Percentiles rank a stretch among this genome's conserved stretches.
phyloP scores from a whole-genome alignment of 2,888 invertebrate species.

The Drosophila nr. perissopoda region DNA sequence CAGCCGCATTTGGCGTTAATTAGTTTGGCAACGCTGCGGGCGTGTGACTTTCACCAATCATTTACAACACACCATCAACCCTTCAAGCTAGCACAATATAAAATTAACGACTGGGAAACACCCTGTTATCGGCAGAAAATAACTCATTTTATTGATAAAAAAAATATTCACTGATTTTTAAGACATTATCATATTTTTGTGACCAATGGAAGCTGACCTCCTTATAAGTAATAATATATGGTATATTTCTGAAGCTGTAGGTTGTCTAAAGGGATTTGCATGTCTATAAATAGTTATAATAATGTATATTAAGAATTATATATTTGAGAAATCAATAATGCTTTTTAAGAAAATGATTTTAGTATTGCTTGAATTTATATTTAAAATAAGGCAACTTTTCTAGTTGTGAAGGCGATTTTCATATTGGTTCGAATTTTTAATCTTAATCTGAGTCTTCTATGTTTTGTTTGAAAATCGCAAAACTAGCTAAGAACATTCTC shows the following conservation, averaged over 20 bases:
- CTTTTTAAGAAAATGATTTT: background rate
- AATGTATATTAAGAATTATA: background rate
- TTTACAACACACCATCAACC: slow-evolving; percentile 54
- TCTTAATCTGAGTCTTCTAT: too few relatives aligned
- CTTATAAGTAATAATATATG: background rate
- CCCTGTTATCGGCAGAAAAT: background rate
- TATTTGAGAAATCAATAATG: fast-evolving
- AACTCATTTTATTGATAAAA: fast-evolving
- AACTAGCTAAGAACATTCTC: too few relatives aligned
- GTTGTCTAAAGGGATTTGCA: background rate
- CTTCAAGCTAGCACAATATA: background rate
- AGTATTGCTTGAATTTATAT: background rate
- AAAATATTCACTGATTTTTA: background rate
- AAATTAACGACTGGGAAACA: background rate
- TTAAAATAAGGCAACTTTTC: background rate
- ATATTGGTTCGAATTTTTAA: too few relatives aligned
- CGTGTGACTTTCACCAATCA: slow-evolving; percentile 69
- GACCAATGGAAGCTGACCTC: background rate
- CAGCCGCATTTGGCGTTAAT: slow-evolving; percentile 73
- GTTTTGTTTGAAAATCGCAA: too few relatives aligned
- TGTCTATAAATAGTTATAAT: background rate
- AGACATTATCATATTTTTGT: background rate
- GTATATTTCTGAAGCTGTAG: background rate
- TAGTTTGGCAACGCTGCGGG: slow-evolving; percentile 75
- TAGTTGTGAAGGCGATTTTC: background rate